phyloP scores from a whole-genome alignment of 2,888 invertebrate genomes.

The Xanthostigma xanthostigma region DNA sequence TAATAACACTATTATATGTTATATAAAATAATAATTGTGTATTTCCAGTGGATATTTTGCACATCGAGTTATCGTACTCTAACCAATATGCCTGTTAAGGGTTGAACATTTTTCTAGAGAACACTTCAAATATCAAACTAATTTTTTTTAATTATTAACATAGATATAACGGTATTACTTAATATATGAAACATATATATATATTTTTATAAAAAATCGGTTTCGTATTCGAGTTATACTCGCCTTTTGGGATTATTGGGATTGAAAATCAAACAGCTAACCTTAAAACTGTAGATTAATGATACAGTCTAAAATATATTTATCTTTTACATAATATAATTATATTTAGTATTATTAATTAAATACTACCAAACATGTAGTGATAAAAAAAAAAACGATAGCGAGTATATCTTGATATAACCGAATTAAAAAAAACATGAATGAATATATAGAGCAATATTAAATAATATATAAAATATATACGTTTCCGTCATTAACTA shows the following conservation, averaged over 20 bases:
- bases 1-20: too few relatives aligned
- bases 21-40: too few relatives aligned
- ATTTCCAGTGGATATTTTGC: too few relatives aligned
- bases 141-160: constrained; percentile 1
- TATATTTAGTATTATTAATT: too few relatives aligned
- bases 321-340: too few relatives aligned
- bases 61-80: too few relatives aligned
- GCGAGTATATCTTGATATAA: constrained; percentile 1
- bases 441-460: constrained; percentile 6
- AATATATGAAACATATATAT: constrained; percentile 1
- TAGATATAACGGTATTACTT: background rate
- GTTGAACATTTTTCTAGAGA: too few relatives aligned
- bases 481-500: constrained; percentile 6
- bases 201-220: constrained; percentile 6
- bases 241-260: background rate
- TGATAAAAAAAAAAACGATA: background rate
- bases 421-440: background rate
- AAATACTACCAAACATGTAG: too few relatives aligned
- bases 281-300: too few relatives aligned
- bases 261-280: background rate
- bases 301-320: too few relatives aligned
- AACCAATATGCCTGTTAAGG: too few relatives aligned
- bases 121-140: too few relatives aligned
- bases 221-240: background rate
- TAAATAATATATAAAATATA: constrained; percentile 2